Conservation (phyloP, 2,888 invertebrate genomes). For the Lamellibrachia columna region DNA sequence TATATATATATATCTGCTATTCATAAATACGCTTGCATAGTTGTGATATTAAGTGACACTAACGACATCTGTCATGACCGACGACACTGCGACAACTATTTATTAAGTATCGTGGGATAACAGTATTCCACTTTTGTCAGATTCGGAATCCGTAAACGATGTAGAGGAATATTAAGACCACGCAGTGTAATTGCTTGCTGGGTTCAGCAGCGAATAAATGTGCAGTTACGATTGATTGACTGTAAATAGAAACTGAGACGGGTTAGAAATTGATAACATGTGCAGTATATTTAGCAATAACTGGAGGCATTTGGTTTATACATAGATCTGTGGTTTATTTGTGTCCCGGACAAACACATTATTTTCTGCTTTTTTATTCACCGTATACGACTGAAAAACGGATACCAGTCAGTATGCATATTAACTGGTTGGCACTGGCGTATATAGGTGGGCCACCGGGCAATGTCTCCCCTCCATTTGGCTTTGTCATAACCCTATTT, state of each 20-base stretch:
- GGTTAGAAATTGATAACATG: neutral
- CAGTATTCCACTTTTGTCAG: neutral
- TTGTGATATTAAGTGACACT: neutral
- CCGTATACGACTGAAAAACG: neutral
- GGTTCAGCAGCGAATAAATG: slow-evolving; percentile 11
- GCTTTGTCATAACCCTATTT: too few species aligned
- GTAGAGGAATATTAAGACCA: neutral
- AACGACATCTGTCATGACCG: neutral
- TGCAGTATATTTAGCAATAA: neutral
- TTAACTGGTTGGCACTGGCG: neutral
- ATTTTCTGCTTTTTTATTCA: neutral
- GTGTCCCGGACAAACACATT: neutral
- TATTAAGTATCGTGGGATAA: slow-evolving; percentile 3
- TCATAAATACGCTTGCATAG: neutral
- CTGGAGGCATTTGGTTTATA: neutral
- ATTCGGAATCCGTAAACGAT: neutral
- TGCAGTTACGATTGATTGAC: slow-evolving; percentile 2
- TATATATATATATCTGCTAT: neutral
- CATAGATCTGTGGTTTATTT: neutral
- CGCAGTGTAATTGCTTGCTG: neutral
- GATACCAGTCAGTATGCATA: neutral
- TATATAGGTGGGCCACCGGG: too few species aligned
- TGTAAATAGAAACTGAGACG: neutral
- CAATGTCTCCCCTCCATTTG: too few species aligned
- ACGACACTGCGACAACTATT: neutral